A percentile compares a stretch with the other conserved stretches of the same genome.
Evolutionary conservation across 2,888 invertebrate species (phyloP).

Genomic region (Hemaris fuciformis): DNA sequence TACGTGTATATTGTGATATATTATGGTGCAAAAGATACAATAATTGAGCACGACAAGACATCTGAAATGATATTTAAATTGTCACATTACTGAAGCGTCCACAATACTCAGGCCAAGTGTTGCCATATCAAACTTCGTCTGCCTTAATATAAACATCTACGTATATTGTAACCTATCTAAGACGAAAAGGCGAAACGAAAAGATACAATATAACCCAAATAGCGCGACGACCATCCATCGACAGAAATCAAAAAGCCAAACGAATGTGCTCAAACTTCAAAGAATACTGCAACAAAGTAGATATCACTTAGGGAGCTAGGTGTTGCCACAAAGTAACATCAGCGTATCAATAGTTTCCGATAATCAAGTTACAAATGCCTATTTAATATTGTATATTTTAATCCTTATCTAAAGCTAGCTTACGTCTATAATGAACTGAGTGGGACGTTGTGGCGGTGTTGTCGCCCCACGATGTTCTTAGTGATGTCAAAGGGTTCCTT

Average conservation of each 20-base stretch:
- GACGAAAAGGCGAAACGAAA: conserved; percentile 64
- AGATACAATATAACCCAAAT: conserved; percentile 37
- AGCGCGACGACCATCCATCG: conserved; percentile 61
- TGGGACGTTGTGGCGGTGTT: conserved; percentile 35
- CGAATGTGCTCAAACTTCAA: conserved; percentile 57
- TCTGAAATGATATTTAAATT: conserved; percentile 31
- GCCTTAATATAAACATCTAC: conserved; percentile 70
- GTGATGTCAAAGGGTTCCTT: conserved; percentile 19
- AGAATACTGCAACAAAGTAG: conserved; percentile 63
- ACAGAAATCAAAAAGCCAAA: conserved; percentile 53
- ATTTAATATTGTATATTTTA: conserved; percentile 48
- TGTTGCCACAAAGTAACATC: conserved; percentile 49
- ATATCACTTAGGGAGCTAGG: conserved; percentile 43
- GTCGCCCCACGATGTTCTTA: conserved; percentile 27
- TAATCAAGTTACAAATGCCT: conserved; percentile 70
- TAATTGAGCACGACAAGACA: conserved; percentile 27
- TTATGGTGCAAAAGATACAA: conserved; percentile 7
- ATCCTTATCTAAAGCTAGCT: conserved; percentile 70
- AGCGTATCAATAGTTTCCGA: conserved; percentile 17
- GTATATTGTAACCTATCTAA: conserved; percentile 74
- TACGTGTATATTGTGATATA: conserved; percentile 8
- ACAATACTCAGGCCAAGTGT: conserved; percentile 29
- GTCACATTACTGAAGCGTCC: conserved; percentile 24
- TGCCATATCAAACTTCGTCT: conserved; percentile 45
- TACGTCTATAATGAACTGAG: conserved; percentile 65